Evolutionary conservation across 2,113 vertebrate species (phyloP).

Genomic region (Paramisgurnus dabryanus): DNA sequence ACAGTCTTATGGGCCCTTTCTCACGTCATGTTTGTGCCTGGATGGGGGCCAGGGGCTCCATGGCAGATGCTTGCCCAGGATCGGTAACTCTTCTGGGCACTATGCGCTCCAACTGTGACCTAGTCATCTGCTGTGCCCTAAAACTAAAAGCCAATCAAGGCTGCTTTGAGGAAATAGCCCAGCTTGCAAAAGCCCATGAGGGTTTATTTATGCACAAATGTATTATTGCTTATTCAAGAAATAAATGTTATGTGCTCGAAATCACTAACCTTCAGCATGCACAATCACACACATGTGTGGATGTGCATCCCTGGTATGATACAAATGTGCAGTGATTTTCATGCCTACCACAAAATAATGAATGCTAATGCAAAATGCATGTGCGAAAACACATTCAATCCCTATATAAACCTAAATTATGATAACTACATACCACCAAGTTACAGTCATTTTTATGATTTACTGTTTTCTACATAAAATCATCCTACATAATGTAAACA

Average conservation of each 20-base stretch:
- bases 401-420: too few species aligned
- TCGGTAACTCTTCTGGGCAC: neutral
- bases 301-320: neutral
- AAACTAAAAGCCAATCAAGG: conserved; percentile 2
- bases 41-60: conserved; percentile 9
- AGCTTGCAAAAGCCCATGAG: neutral
- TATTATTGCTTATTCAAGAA: neutral
- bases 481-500: too few species aligned
- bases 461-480: too few species aligned
- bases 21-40: neutral
- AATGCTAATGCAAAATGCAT: neutral
- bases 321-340: neutral
- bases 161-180: neutral
- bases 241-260: neutral
- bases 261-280: neutral
- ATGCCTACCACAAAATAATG: neutral
- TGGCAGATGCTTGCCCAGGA: conserved; percentile 10
- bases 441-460: too few species aligned
- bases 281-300: neutral
- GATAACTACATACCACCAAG: too few species aligned
- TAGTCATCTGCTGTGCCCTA: neutral
- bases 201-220: conserved; percentile 22
- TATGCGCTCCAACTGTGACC: conserved; percentile 10
- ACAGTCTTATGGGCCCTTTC: neutral
- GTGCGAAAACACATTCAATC: too few species aligned